Evolutionary conservation across 1,140 invertebrate genomes (phyloP), one percentile per base, ranked within the genome.

Genomic region (Macrobrachium nipponense): DNA sequence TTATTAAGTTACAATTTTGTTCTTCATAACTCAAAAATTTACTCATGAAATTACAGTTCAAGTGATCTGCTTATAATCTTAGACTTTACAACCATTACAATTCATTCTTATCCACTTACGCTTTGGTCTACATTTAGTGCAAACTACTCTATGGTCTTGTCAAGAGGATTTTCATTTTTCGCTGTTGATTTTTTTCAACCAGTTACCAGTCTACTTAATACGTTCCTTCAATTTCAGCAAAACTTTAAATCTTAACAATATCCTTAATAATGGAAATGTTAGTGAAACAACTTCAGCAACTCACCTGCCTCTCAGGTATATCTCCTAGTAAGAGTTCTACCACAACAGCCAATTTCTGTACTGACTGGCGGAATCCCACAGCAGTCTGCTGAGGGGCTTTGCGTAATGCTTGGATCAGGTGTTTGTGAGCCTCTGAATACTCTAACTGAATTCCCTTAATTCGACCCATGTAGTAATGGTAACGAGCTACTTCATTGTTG

Each of bases 401-500:
- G 20, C 98, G 93, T 90, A 99, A 93, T 0, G 94, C 94, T 89
- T 99, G 97, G 7, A 99, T 94, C 61, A 99, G 92, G 92, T 99
- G 96, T 91, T 98, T 98, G 90, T 99, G 97, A 2, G 98, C 98
- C 87, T 92, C 97, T 93, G 97, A 98, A 91, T 99, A 99, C 90
- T 99, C 98, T 70, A 99, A 91, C 89, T 99, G 95, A 4, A 98
- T 97, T 12, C 98, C 97, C 91, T 99, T 99, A 80, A 99, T 99
- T 89, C 98, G 94, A 18, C 98, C 98, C 89, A 99, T 92, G 91
- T 99, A 99, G 91, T 98, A 99, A 27, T 99, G 93, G 91, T 97
- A 99, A 90, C 98, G 94, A 0, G 98, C 98, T 96, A 97, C 98
- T 91, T 99, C 98, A 92, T 99, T 99, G 91, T 99, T 99, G 91